These are phyloP conservation scores for Mycetomoellerius zeteki DNA, from an alignment of 1,140 invertebrate species.

Conservation along the genomic window DNA sequence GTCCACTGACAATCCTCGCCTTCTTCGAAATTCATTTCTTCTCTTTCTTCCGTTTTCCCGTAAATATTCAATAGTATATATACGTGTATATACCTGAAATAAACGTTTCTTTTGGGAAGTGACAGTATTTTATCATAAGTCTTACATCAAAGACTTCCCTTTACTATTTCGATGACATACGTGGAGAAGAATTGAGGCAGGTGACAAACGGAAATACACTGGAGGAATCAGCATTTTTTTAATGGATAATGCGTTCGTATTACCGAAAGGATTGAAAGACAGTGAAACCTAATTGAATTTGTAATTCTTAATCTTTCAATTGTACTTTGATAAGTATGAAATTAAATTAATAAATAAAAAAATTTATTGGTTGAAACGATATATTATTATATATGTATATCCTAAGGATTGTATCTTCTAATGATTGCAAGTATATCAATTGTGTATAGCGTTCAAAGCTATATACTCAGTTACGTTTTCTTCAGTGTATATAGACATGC, in stretches of 20 bases:
- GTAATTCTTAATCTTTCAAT: constrained; percentile 18
- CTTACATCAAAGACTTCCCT: background rate
- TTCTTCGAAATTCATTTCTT: background rate
- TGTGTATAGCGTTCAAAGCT: background rate
- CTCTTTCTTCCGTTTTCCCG: background rate
- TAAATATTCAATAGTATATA: background rate
- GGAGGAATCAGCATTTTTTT: constrained; percentile 31
- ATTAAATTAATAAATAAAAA: constrained; percentile 10
- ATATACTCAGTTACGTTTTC: no score
- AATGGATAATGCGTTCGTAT: background rate
- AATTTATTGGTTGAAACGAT: background rate
- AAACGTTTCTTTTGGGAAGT: constrained; percentile 1
- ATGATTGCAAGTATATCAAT: background rate
- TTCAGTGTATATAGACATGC: constrained; percentile 64
- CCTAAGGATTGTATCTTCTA: background rate
- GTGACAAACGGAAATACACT: constrained; percentile 63
- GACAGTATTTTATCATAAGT: constrained; percentile 21
- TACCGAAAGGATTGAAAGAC: background rate
- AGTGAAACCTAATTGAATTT: constrained; percentile 20
- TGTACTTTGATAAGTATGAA: background rate
- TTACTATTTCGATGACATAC: background rate
- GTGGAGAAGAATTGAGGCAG: constrained; percentile 17
- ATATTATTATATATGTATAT: constrained; percentile 17
- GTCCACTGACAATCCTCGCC: background rate
- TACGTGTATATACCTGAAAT: background rate